Base-by-base conservation (phyloP, 64 coral and sea anemone genomes). In the Pocillopora verrucosa region DNA sequence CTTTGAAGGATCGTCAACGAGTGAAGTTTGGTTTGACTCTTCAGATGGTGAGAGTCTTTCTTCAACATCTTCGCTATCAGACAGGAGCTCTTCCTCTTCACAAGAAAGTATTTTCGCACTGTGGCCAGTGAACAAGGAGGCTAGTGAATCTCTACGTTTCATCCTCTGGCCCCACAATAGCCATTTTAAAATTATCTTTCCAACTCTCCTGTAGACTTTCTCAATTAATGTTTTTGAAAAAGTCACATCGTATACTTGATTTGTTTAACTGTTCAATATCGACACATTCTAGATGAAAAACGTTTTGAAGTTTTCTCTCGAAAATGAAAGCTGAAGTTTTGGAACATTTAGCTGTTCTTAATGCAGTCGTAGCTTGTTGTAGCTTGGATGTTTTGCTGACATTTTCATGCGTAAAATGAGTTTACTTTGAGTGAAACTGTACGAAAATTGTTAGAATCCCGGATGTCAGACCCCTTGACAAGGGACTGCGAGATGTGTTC, bases 81-180 rank as follows among this genome's bases (percentile, higher is more conserved):
- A 20, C 19, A 84, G 51, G 68, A 84, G 80, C 24, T 35, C 80
- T 84, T 84, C 6, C 13, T 67, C 80, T 35, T 84, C 80, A 19
- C 11, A 35, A 51, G 51, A 13, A 16, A 51, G 34, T 3, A 22
- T 84, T 45, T 56, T 65, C 38, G 62, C 25, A 9, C 80, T 35
- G 67, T 68, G 62, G 19, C 62, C 61, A 65, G 36, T 68, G 36
- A 84, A 84, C 37, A 65, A 13, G 19, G 36, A 67, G 36, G 61
- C 61, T 12, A 84, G 10, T 16, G 80, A 84, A 63, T 84, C 80
- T 84, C 80, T 84, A 84, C 80, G 80, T 84, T n/a, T 84, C 80
- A 84, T 84, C n/a, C 38, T 84, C 80, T 68, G 36, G 13, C 45
- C 34, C 34, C 11, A 65, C 65, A 17, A 13, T 35, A 24, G 34